phyloP scores from a whole-genome alignment of 2,113 vertebrate genomes.

The Grantiella picta region DNA sequence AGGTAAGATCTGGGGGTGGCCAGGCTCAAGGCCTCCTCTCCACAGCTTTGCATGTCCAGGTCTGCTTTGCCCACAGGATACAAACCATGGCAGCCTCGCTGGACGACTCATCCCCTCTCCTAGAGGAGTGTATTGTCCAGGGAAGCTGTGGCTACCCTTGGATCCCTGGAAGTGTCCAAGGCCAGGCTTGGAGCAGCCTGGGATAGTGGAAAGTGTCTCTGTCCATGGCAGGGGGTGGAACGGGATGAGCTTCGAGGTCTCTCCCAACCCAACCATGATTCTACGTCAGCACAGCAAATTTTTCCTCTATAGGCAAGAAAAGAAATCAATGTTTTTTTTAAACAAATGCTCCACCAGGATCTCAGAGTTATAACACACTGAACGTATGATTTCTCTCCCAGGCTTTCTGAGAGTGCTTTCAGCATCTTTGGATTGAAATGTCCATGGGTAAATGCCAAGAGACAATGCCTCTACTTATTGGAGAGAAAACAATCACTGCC shows the following conservation, averaged over 20 bases:
- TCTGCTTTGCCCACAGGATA: background rate
- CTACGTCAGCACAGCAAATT: background rate
- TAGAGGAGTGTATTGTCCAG: background rate
- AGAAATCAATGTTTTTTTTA: background rate
- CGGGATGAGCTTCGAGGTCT: background rate
- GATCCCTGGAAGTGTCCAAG: background rate
- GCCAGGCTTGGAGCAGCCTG: background rate
- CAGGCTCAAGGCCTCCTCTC: background rate
- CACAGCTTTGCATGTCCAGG: background rate
- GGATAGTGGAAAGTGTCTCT: background rate
- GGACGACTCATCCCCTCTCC: background rate
- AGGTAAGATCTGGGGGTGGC: constrained; percentile 63
- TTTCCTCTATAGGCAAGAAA: background rate
- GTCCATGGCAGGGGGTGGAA: background rate
- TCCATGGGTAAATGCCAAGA: background rate
- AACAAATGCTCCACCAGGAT: background rate
- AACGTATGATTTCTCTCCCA: background rate
- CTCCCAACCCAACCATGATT: background rate
- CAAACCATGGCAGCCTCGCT: background rate
- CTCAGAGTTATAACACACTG: background rate
- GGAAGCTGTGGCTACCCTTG: background rate
- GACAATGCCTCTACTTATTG: background rate
- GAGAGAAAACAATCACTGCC: background rate
- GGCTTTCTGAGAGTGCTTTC: background rate
- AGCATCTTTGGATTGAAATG: background rate